Evolutionary conservation across 2,113 vertebrate genomes (phyloP).

Genomic region (Galeopterus variegatus): DNA sequence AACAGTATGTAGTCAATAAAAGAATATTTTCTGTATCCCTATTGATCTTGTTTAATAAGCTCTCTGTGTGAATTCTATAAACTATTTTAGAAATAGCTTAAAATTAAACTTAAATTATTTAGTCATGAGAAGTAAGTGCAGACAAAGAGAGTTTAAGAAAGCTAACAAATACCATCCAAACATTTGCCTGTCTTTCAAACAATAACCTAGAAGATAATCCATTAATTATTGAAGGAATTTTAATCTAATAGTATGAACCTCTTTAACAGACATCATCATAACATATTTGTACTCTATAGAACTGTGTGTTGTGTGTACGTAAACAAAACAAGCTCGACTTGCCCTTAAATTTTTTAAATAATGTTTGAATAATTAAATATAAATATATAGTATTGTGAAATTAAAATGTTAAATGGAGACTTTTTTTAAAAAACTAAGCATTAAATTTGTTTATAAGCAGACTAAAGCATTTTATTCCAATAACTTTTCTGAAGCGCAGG

Average conservation of each 20-base stretch:
- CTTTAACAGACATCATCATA: not conserved
- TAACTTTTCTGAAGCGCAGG: not conserved
- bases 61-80: not conserved
- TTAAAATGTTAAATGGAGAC: not conserved
- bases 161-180: not conserved
- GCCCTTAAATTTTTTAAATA: not conserved
- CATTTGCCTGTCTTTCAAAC: not conserved
- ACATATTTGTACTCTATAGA: not conserved
- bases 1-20: not conserved
- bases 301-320: not conserved
- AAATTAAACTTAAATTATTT: slow-evolving; percentile 46
- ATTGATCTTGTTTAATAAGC: not conserved
- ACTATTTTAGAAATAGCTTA: slow-evolving; percentile 9
- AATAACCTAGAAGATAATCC: not conserved
- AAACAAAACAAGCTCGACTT: slow-evolving; percentile 14
- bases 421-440: not conserved
- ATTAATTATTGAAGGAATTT: slow-evolving; percentile 23
- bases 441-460: not conserved
- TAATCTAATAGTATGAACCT: not conserved
- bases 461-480: not conserved
- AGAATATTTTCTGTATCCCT: not conserved
- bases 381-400: not conserved
- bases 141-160: not conserved
- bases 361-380: not conserved
- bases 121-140: slow-evolving; percentile 33